Base-by-base conservation (phyloP, 2,113 vertebrate species). In the Scalopus aquaticus region DNA sequence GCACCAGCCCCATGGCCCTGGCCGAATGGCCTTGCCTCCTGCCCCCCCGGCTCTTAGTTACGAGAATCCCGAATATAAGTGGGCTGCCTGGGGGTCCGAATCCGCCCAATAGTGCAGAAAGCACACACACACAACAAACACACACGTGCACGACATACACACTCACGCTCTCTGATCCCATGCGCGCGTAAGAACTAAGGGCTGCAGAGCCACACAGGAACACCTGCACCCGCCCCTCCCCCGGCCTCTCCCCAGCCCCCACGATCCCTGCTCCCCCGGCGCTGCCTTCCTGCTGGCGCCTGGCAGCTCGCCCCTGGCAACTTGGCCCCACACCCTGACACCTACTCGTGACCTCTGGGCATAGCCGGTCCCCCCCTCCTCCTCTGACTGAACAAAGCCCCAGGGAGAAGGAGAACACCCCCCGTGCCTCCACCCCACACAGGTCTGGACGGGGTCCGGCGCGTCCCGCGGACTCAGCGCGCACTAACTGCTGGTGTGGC, bases 321-420 rank as follows among this genome's bases (percentile, higher is more conserved):
- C n/a, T n/a, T 11, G 49, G 10, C 39, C 46, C 64, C 0, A 1
- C 56, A 1, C 44, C 5, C 42, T 9, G n/a, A 30, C 60, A 3
- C 77, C 26, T 12, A 46, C 60, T 20, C 6, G 28, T 2, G 28
- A 15, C 54, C 12, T 28, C 62, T 26, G 6, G n/a, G 37, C 15
- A 44, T 2, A 42, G 78, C 49, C 30, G 64, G 58, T 9, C 56
- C 6, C 9, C 56, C 56, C 4, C 24, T 13, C 20, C 42, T 64
- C 22, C 54, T 67, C 30, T 72, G 9, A 28, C 51, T 64, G 35
- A 74, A 22, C 35, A 58, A 67, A 56, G 51, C 4, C 6, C 44
- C 35, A 6, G 49, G 79, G 37, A 49, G 24, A 17, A 19, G 17
- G 11, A 46, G 12, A 35, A 26, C 19, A 17, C 39, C 5, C 51